Percentiles rank a stretch among this genome's conserved stretches.
phyloP scores from a whole-genome alignment of 2,113 vertebrate species.

The Gobius niger region DNA sequence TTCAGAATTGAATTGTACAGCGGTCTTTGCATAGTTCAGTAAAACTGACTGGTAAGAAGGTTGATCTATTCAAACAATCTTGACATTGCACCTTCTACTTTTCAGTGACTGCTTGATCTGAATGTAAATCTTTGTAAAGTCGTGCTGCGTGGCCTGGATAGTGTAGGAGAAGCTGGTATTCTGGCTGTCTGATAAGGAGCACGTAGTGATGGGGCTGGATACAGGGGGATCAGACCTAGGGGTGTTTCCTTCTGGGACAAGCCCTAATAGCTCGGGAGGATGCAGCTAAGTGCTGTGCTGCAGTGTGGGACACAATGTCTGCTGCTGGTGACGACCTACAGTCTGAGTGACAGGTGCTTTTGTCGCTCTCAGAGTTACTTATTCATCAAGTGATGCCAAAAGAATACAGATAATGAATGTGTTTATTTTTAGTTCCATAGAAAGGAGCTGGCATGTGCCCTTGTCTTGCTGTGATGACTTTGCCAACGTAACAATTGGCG shows the following conservation, averaged over 20 bases:
- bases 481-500: neutral
- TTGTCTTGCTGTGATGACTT: neutral
- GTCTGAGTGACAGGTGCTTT: neutral
- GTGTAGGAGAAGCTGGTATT: neutral
- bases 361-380: neutral
- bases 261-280: conserved; percentile 18
- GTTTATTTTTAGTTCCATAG: conserved; percentile 3
- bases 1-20: too few relatives aligned
- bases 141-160: too few relatives aligned
- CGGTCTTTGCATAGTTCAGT: too few relatives aligned
- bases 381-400: neutral
- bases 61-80: too few relatives aligned
- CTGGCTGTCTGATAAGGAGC: neutral
- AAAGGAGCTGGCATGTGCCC: neutral
- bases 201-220: neutral
- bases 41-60: too few relatives aligned
- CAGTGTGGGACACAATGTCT: neutral
- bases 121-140: too few relatives aligned
- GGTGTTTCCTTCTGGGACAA: conserved; percentile 32
- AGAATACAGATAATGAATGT: neutral
- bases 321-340: conserved; percentile 4
- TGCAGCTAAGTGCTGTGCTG: conserved; percentile 6
- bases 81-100: too few relatives aligned
- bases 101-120: too few relatives aligned
- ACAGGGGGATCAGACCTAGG: neutral